A percentile compares a stretch with the other conserved stretches of the same genome.
Conservation (phyloP, 2,888 invertebrate genomes). For the Lagria hirta region DNA sequence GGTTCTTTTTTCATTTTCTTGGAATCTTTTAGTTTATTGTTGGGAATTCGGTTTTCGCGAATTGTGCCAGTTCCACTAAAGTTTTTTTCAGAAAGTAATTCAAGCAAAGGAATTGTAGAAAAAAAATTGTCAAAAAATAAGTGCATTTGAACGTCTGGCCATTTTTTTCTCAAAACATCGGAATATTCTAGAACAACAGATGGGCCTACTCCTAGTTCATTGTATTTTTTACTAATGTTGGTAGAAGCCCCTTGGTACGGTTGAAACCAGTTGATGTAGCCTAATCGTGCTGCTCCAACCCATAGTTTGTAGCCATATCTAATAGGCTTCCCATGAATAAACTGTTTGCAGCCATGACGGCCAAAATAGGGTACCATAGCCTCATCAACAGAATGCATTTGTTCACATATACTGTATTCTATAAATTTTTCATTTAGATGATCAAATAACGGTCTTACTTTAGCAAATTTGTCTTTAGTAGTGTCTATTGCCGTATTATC, state of each 20-base stretch:
- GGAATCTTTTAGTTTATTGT: too few relatives aligned
- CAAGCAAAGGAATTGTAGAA: slow-evolving; percentile 24
- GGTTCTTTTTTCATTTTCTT: too few relatives aligned
- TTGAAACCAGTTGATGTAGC: slow-evolving; percentile 37
- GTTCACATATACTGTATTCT: slow-evolving; percentile 36
- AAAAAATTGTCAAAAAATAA: slow-evolving; percentile 35
- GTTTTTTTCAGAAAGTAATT: slow-evolving; percentile 18
- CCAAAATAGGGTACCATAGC: slow-evolving; percentile 47
- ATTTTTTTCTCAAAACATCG: slow-evolving; percentile 16
- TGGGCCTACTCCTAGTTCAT: slow-evolving; percentile 25
- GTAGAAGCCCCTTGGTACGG: slow-evolving; percentile 35
- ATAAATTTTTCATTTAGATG: slow-evolving; percentile 35
- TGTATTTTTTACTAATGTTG: slow-evolving; percentile 22
- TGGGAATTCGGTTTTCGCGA: slow-evolving; percentile 26
- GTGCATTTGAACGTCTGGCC: slow-evolving; percentile 17
- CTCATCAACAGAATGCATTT: slow-evolving; percentile 43
- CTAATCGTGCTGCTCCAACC: slow-evolving; percentile 33
- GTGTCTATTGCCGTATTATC: slow-evolving; percentile 36
- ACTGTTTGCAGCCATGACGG: slow-evolving; percentile 38
- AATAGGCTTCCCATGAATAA: slow-evolving; percentile 41
- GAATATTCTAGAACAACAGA: slow-evolving; percentile 25
- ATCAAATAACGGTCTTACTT: slow-evolving; percentile 37
- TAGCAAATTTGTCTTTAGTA: slow-evolving; percentile 37
- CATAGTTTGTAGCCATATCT: slow-evolving; percentile 37
- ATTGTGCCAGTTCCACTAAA: slow-evolving; percentile 26